phyloP scores from a whole-genome alignment of 2,888 invertebrate species.

The Mythimna loreyi region DNA sequence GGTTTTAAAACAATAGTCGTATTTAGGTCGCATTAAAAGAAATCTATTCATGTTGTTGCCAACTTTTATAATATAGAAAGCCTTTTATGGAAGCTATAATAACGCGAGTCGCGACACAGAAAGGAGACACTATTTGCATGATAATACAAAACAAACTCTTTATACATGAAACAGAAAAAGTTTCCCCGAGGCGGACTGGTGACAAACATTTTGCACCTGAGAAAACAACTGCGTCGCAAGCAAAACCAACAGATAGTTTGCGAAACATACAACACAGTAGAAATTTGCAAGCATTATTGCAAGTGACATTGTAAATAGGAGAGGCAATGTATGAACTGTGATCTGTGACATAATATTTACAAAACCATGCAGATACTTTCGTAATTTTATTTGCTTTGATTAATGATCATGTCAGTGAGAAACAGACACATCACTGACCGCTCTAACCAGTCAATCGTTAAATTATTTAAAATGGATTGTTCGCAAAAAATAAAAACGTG shows the following conservation, averaged over 20 bases:
- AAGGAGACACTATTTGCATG: conserved; percentile 53
- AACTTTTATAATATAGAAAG: conserved; percentile 39
- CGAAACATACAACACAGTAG: conserved; percentile 48
- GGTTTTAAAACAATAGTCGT: conserved; percentile 41
- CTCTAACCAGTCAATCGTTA: conserved; percentile 21
- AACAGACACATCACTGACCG: conserved; percentile 24
- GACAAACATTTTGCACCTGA: conserved; percentile 57
- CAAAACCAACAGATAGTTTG: conserved; percentile 41
- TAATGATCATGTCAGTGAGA: conserved; percentile 12
- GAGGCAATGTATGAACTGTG: conserved; percentile 23
- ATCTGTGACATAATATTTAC: conserved; percentile 36
- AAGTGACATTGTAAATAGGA: conserved; percentile 40
- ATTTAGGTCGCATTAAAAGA: conserved; percentile 46
- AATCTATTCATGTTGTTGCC: conserved; percentile 36
- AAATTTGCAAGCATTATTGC: conserved; percentile 45
- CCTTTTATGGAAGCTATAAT: conserved; percentile 43
- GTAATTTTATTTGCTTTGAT: conserved; percentile 25
- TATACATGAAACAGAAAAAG: conserved; percentile 37
- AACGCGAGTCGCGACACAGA: conserved; percentile 26
- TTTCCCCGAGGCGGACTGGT: conserved; percentile 32
- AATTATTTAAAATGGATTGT: conserved; percentile 25
- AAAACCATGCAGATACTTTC: conserved; percentile 20
- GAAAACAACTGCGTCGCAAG: conserved; percentile 50
- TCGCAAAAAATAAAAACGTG: conserved; percentile 39
- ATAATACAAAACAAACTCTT: conserved; percentile 51